Conservation (phyloP, 1,140 invertebrate species). For the Sarcophaga peregrina region DNA sequence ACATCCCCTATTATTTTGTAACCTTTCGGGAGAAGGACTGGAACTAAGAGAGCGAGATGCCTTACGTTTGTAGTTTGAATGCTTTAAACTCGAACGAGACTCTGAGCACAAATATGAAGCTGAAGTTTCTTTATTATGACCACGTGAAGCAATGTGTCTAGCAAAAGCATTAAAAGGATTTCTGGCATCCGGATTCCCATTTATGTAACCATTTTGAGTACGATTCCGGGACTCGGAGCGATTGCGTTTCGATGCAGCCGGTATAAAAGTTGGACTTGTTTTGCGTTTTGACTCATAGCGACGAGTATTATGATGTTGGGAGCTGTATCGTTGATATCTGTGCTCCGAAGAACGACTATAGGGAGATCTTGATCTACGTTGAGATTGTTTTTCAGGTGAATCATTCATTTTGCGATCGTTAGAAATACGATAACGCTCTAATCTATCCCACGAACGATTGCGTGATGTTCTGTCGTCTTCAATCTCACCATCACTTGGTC, state of each 20-base stretch:
- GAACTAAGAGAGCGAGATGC: conserved; percentile 56
- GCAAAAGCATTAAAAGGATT: conserved; percentile 48
- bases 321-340: conserved; percentile 41
- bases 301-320: conserved; percentile 47
- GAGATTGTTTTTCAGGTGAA: conserved; percentile 44
- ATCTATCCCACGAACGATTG: conserved; percentile 54
- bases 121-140: conserved; percentile 41
- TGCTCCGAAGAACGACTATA: conserved; percentile 60
- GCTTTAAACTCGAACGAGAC: conserved; percentile 47
- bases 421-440: conserved; percentile 35
- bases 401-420: conserved; percentile 44
- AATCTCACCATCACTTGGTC: background rate
- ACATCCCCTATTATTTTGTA: conserved; percentile 83
- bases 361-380: conserved; percentile 54
- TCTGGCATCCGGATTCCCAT: conserved; percentile 2
- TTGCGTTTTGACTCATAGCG: conserved; percentile 52
- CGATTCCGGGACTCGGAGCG: conserved; percentile 20
- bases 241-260: conserved; percentile 34
- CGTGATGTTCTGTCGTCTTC: conserved; percentile 45
- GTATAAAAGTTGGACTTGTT: conserved; percentile 37
- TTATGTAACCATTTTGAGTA: conserved; percentile 8
- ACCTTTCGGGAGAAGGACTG: conserved; percentile 68
- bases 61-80: background rate
- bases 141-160: conserved; percentile 63
- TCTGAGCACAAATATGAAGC: conserved; percentile 50